These are phyloP conservation scores for Trileptium ribeirensis DNA, from an alignment of 2,888 invertebrate genomes.

Conservation along the genomic window DNA sequence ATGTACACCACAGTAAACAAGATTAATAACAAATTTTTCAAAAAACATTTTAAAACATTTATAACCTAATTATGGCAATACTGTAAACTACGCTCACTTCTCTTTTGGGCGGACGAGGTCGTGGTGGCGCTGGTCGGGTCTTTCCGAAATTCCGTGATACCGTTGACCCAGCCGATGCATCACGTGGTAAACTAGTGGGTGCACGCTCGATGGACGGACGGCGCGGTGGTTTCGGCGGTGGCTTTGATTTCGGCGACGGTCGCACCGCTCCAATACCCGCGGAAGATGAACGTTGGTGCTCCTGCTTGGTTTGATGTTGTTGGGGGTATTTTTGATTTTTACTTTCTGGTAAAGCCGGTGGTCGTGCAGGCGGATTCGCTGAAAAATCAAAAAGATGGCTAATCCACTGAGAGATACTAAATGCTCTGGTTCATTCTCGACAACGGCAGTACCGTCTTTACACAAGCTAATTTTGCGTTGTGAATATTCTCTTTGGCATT, in stretches of 20 bases:
- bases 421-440: too few species aligned
- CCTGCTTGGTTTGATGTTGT: neutral
- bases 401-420: too few species aligned
- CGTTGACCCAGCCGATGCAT: too few species aligned
- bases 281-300: neutral
- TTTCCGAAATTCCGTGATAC: constrained; percentile 1
- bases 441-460: too few species aligned
- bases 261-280: neutral
- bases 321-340: neutral
- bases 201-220: neutral
- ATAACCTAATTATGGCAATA: too few species aligned
- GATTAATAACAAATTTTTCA: too few species aligned
- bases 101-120: constrained; percentile 8
- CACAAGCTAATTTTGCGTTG: too few species aligned
- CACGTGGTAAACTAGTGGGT: neutral
- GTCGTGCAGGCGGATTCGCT: neutral
- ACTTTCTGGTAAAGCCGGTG: neutral
- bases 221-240: neutral
- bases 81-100: too few species aligned
- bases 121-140: constrained; percentile 6
- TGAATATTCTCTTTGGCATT: too few species aligned
- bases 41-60: too few species aligned
- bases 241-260: neutral
- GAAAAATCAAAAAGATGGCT: neutral
- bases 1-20: too few species aligned